phyloP scores from a whole-genome alignment of 2,797 vertebrate genomes.

The Arrhamphus sclerolepis region DNA sequence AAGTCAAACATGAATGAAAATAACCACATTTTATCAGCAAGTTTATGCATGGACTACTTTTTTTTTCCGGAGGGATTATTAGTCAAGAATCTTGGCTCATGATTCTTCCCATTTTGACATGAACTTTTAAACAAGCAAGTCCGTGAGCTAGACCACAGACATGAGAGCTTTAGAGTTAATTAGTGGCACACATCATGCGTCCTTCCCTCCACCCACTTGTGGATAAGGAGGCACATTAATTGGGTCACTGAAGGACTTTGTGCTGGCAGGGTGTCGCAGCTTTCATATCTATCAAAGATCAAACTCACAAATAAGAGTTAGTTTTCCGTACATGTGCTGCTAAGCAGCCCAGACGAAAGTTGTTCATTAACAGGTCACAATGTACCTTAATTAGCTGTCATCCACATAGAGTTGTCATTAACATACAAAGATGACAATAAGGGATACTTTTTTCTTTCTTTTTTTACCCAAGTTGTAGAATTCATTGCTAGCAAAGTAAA shows the following conservation, averaged over 20 bases:
- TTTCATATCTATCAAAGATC: constrained; percentile 43
- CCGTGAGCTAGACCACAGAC: constrained; percentile 38
- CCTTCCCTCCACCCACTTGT: constrained; percentile 45
- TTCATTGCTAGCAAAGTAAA: constrained; percentile 28
- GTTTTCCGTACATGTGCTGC: constrained; percentile 8
- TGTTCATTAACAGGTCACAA: constrained; percentile 3
- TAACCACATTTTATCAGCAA: constrained; percentile 8
- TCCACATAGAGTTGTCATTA: neutral
- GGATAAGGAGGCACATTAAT: constrained; percentile 46
- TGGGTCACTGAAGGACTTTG: constrained; percentile 49
- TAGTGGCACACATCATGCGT: constrained; percentile 41
- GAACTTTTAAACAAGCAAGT: constrained; percentile 35
- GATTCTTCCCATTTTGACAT: constrained; percentile 20
- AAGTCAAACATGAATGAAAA: constrained; percentile 20
- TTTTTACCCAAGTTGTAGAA: no score
- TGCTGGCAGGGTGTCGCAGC: constrained; percentile 33
- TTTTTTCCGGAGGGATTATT: constrained; percentile 23
- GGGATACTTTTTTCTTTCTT: no score
- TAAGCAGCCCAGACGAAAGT: constrained; percentile 3
- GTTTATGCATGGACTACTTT: constrained; percentile 5
- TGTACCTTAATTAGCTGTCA: constrained; percentile 11
- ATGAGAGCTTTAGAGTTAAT: constrained; percentile 41
- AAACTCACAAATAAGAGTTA: constrained; percentile 10
- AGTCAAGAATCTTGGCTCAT: constrained; percentile 12
- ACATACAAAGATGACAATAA: constrained; percentile 5